Percentiles rank a stretch among this genome's conserved stretches.
phyloP scores from a whole-genome alignment of 2,113 vertebrate species.

The Gymnorhina tibicen region DNA sequence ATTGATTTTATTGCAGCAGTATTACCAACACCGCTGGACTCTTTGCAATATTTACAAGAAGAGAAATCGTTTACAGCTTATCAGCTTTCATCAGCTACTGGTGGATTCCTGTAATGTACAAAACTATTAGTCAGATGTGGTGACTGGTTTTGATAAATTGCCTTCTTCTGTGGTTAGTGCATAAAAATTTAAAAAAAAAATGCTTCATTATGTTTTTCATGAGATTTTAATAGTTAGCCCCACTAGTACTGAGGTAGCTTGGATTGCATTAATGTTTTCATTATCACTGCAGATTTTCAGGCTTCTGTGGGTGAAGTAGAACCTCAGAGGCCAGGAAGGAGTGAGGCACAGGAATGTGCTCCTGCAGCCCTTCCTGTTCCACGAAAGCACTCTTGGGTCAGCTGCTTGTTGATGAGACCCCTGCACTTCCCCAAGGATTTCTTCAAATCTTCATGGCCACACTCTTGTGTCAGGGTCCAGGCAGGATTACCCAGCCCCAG shows the following conservation, averaged over 20 bases:
- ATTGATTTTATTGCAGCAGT: slow-evolving; percentile 10
- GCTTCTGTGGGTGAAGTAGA: background rate
- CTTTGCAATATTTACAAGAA: slow-evolving; percentile 36
- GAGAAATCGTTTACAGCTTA: slow-evolving; percentile 13
- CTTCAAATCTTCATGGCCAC: background rate
- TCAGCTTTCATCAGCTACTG: slow-evolving; percentile 29
- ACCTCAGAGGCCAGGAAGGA: background rate
- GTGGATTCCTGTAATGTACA: slow-evolving; percentile 24
- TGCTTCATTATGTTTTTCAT: slow-evolving; percentile 49
- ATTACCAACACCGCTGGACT: slow-evolving; percentile 12
- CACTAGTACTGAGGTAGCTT: background rate
- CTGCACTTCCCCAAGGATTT: background rate
- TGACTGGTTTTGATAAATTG: slow-evolving; percentile 54
- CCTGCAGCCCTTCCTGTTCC: background rate
- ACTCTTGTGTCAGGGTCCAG: background rate
- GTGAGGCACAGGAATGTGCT: background rate
- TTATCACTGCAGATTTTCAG: slow-evolving; percentile 5
- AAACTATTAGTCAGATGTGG: slow-evolving; percentile 33
- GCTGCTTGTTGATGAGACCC: background rate
- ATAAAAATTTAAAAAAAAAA: background rate
- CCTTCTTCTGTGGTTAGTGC: slow-evolving; percentile 2
- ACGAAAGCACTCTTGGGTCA: background rate
- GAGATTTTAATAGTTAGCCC: slow-evolving; percentile 36
- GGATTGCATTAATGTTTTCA: slow-evolving; percentile 2
- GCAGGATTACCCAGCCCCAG: background rate